phyloP scores from a whole-genome alignment of 1,140 invertebrate genomes.

The Hycleus phaleratus region DNA sequence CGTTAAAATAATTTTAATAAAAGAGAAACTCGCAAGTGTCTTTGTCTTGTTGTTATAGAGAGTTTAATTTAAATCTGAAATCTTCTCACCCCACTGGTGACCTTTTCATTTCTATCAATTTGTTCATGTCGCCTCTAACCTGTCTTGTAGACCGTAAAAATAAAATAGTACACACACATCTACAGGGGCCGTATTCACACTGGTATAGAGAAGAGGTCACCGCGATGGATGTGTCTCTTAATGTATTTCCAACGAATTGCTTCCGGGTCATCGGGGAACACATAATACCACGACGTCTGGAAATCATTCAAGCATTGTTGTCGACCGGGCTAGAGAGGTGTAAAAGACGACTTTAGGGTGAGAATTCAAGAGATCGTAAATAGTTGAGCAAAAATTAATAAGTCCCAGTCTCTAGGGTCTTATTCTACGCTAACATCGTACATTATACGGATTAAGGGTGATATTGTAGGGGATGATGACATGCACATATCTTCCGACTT shows the following conservation, averaged over 20 bases:
- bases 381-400: background rate
- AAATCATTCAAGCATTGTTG: no score
- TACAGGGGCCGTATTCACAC: no score
- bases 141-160: conserved; percentile 8
- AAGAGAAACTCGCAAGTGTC: no score
- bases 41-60: no score
- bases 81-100: background rate
- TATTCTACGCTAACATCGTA: background rate
- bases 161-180: background rate
- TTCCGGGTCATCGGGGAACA: conserved; percentile 9
- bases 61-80: no score
- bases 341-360: no score
- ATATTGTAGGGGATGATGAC: background rate
- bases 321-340: no score
- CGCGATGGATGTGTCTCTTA: background rate
- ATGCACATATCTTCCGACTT: conserved; percentile 10
- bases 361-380: no score
- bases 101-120: background rate
- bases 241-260: conserved; percentile 2
- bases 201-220: no score
- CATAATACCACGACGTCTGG: no score
- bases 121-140: conserved; percentile 1
- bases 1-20: no score
- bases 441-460: background rate
- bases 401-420: background rate